phyloP scores from a whole-genome alignment of 2,888 invertebrate species.

The Pteria penguin region DNA sequence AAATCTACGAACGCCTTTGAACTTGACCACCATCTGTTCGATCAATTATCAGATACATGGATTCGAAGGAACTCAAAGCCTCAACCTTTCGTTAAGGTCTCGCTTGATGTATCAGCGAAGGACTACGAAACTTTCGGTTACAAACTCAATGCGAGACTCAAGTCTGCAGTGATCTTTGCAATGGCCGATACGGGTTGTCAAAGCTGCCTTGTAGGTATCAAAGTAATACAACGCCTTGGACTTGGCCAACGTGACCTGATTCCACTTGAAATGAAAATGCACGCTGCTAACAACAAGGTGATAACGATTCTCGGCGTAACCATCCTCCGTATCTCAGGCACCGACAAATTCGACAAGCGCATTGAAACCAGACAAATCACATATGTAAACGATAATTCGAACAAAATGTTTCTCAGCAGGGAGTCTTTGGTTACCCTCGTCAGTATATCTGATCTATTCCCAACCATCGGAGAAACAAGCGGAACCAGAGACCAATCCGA shows the following conservation, averaged over 20 bases:
- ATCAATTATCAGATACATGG: conserved; percentile 45
- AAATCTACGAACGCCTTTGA: neutral
- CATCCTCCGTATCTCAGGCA: conserved; percentile 51
- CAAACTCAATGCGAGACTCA: neutral
- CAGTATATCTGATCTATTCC: conserved; percentile 54
- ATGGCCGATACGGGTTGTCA: conserved; percentile 60
- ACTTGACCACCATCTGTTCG: conserved; percentile 57
- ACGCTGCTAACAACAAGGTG: conserved; percentile 59
- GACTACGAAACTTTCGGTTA: conserved; percentile 53
- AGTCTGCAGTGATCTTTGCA: conserved; percentile 24
- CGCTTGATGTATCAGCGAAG: conserved; percentile 22
- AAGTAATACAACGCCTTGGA: conserved; percentile 51
- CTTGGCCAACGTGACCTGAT: conserved; percentile 54
- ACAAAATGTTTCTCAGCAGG: conserved; percentile 42
- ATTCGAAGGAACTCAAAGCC: conserved; percentile 40
- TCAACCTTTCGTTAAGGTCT: conserved; percentile 45
- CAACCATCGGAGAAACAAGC: conserved; percentile 6
- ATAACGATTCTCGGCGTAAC: conserved; percentile 60
- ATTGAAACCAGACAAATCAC: conserved; percentile 59
- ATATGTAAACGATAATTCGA: conserved; percentile 57
- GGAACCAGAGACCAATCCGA: neutral
- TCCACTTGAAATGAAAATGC: conserved; percentile 64
- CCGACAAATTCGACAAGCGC: neutral
- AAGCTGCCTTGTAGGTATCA: conserved; percentile 57
- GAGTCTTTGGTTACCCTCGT: conserved; percentile 59